phyloP scores from a whole-genome alignment of 1,140 invertebrate species.

The Macrocentrus cingulum region DNA sequence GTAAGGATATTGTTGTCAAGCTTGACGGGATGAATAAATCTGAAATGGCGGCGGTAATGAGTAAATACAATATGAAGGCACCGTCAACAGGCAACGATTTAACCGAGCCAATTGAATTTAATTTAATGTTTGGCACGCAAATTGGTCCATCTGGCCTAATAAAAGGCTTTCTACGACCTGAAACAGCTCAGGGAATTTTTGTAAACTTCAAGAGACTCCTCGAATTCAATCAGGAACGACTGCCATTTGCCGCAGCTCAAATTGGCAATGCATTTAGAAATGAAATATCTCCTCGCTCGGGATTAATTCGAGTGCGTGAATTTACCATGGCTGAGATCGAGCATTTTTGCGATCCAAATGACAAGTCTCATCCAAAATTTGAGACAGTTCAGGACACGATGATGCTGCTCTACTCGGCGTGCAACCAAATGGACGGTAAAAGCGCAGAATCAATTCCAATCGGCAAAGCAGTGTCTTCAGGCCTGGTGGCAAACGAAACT shows the following conservation, averaged over 20 bases:
- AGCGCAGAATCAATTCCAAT: slow-evolving; percentile 71
- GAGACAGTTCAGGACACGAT: slow-evolving; percentile 70
- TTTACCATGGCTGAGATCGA: slow-evolving; percentile 99
- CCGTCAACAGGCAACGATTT: slow-evolving; percentile 93
- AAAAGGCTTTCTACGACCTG: slow-evolving; percentile 93
- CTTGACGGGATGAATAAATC: slow-evolving; percentile 86
- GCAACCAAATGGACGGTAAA: slow-evolving; percentile 94
- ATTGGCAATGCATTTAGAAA: slow-evolving; percentile 98
- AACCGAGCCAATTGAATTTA: slow-evolving; percentile 95
- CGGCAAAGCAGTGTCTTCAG: slow-evolving; percentile 74
- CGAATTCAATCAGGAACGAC: slow-evolving; percentile 94
- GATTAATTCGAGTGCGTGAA: slow-evolving; percentile 92
- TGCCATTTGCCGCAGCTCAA: slow-evolving; percentile 98
- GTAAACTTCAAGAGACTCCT: slow-evolving; percentile 97
- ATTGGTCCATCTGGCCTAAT: slow-evolving; percentile 94
- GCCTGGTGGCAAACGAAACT: slow-evolving; percentile 94
- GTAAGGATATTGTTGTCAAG: slow-evolving; percentile 78
- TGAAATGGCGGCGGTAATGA: slow-evolving; percentile 84
- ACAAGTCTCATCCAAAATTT: slow-evolving; percentile 94
- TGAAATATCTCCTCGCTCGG: slow-evolving; percentile 98
- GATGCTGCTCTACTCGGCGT: slow-evolving; percentile 88
- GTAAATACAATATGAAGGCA: slow-evolving; percentile 91
- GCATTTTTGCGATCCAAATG: slow-evolving; percentile 93
- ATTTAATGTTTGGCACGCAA: slow-evolving; percentile 97
- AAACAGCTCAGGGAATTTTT: slow-evolving; percentile 99